Base-by-base conservation (phyloP, 2,113 vertebrate genomes). In the Andinoacara biseriatus region DNA sequence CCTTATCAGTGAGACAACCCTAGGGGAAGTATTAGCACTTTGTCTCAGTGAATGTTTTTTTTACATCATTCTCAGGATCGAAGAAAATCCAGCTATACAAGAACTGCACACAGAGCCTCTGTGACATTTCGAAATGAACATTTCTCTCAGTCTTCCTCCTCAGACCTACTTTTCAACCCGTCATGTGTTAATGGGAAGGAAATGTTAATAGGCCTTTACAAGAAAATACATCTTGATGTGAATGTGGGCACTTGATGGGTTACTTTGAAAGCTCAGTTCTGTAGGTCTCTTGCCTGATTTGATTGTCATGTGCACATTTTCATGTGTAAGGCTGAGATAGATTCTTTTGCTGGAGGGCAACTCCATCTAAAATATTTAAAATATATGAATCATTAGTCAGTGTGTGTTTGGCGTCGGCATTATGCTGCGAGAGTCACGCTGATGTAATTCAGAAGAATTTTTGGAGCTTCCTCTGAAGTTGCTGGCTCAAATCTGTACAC, bases 1-100 rank as follows among this genome's bases (percentile, higher is more conserved):
- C 78, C 85, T 91, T 86, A 93, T 93, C 91, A 90, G 86, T 59
- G 78, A 81, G 88, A 81, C 87, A 86, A 85, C 88, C 90, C 76
- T 35, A 35, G 59, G 75, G 78, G 88, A 84, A 60, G 52, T 69
- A 84, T 87, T 82, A 84, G 89, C 72, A 62, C 72, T 89, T 91
- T 89, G 79, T 93, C 75, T 91, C 52, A 85, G 74, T 88, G 74
- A 89, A 90, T 90, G 82, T 65, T 67, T 10, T 65, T 10, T 57
- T 74, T 83, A 80, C 77, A 58, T 92, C 52, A 72, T 86, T 90
- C 90, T 89, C 84, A 80, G 72, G 35, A 82, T 58, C 9, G 29
- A 80, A 89, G 78, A 84, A 90, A 88, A 82, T 58, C 3, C 58
- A 72, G 56, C 65, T 38, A 43, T 46, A 29, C 5, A 29, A 24